Percentiles rank a stretch among this genome's conserved stretches.
Evolutionary conservation across 2,797 vertebrate species (phyloP).

Genomic region (Gymnoscopelus braueri): DNA sequence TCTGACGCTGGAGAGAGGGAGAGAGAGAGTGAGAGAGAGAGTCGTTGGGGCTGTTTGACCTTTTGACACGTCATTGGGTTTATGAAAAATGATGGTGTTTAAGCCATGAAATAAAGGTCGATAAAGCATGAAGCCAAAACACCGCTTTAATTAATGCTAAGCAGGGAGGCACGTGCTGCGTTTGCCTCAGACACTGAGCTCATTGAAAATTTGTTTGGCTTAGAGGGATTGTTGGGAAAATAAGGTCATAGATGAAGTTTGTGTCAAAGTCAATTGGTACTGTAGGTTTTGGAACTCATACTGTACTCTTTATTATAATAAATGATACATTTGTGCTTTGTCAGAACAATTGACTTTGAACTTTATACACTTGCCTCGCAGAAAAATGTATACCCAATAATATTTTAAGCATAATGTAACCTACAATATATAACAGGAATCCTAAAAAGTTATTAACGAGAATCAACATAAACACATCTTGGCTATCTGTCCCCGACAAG

Average conservation of each 20-base stretch:
- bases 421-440: too few species aligned
- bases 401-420: background rate
- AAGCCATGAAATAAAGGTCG: slow-evolving; percentile 66
- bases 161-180: slow-evolving; percentile 24
- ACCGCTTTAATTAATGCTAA: slow-evolving; percentile 55
- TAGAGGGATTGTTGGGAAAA: slow-evolving; percentile 7
- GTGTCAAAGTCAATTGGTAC: slow-evolving; percentile 14
- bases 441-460: too few species aligned
- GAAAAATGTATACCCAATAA: background rate
- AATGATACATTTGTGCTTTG: too few species aligned
- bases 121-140: slow-evolving; percentile 62
- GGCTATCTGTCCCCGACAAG: too few species aligned
- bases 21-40: slow-evolving; percentile 15
- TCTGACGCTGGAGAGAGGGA: slow-evolving; percentile 50
- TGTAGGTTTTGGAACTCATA: background rate
- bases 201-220: slow-evolving; percentile 27
- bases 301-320: background rate
- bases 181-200: slow-evolving; percentile 17
- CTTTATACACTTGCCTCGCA: background rate
- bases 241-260: slow-evolving; percentile 5
- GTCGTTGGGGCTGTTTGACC: slow-evolving; percentile 71
- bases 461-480: too few species aligned
- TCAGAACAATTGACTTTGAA: too few species aligned
- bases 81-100: slow-evolving; percentile 64
- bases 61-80: slow-evolving; percentile 71